phyloP scores from a whole-genome alignment of 2,797 vertebrate genomes.

The Sebastes itinus region DNA sequence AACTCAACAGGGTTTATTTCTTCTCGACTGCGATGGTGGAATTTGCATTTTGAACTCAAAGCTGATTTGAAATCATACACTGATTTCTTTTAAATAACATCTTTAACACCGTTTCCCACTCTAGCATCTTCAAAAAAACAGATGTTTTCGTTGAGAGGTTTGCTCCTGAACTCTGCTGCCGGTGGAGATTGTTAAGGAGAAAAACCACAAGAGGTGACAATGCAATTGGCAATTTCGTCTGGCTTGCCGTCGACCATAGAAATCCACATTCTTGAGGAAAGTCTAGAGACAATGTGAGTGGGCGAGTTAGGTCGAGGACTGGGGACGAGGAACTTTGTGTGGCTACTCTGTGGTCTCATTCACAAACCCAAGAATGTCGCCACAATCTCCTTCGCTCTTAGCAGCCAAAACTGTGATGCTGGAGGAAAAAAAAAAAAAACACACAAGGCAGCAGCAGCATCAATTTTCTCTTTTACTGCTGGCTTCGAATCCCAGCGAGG shows the following conservation, averaged over 20 bases:
- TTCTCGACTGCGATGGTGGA: neutral
- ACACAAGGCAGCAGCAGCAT: constrained; percentile 68
- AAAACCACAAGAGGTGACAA: constrained; percentile 77
- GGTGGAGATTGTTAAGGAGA: constrained; percentile 49
- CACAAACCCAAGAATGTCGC: constrained; percentile 80
- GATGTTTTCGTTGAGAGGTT: constrained; percentile 36
- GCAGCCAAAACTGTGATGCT: constrained; percentile 72
- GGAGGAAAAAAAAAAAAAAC: constrained; percentile 32
- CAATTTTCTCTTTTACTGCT: constrained; percentile 75
- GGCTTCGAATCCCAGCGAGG: constrained; percentile 55
- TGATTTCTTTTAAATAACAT: constrained; percentile 9
- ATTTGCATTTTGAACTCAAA: constrained; percentile 21
- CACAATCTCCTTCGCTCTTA: constrained; percentile 74
- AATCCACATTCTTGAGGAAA: constrained; percentile 80
- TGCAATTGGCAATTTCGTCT: constrained; percentile 73
- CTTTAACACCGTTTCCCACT: neutral
- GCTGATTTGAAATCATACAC: constrained; percentile 16
- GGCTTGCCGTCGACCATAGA: constrained; percentile 71
- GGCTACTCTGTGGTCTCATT: constrained; percentile 78
- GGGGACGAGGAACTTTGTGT: constrained; percentile 71
- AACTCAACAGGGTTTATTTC: constrained; percentile 31
- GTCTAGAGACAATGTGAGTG: constrained; percentile 76
- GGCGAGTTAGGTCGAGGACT: constrained; percentile 67
- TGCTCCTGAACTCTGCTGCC: constrained; percentile 45
- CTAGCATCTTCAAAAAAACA: constrained; percentile 25